Conservation (phyloP, 1,140 invertebrate genomes). For the Oedothorax gibbosus region DNA sequence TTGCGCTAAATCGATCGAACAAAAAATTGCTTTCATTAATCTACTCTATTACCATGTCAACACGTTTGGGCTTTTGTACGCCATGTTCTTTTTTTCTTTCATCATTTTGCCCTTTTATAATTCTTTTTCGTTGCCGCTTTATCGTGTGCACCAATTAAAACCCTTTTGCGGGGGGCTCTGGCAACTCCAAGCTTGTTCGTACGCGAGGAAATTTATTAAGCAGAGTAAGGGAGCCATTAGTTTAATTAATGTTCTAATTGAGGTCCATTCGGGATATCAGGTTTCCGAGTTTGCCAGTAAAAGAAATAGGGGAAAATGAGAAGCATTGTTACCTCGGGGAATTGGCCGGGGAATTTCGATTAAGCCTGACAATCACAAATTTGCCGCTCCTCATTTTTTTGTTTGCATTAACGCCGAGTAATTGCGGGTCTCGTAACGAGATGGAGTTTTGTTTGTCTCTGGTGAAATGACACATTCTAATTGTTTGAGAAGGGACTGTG, state of each 20-base stretch:
- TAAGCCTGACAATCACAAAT: conserved; percentile 56
- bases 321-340: conserved; percentile 46
- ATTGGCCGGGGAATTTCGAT: conserved; percentile 58
- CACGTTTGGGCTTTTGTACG: conserved; percentile 26
- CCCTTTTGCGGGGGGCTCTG: conserved; percentile 48
- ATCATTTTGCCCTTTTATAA: background rate
- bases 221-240: conserved; percentile 57
- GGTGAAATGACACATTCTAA: conserved; percentile 37
- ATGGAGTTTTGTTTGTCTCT: conserved; percentile 52
- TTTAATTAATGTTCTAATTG: conserved; percentile 61
- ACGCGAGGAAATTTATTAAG: conserved; percentile 57
- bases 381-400: conserved; percentile 57
- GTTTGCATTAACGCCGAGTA: conserved; percentile 47
- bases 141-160: conserved; percentile 49
- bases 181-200: conserved; percentile 50
- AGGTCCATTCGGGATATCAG: conserved; percentile 51
- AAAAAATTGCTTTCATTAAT: conserved; percentile 55
- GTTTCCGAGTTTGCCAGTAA: conserved; percentile 32
- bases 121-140: background rate
- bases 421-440: conserved; percentile 48
- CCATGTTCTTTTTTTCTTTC: conserved; percentile 29
- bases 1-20: conserved; percentile 48
- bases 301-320: conserved; percentile 52
- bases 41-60: conserved; percentile 54
- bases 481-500: conserved; percentile 6